Conservation (phyloP, 92 coral and sea anemone species). For the Hydrozoanthus gracilis region DNA sequence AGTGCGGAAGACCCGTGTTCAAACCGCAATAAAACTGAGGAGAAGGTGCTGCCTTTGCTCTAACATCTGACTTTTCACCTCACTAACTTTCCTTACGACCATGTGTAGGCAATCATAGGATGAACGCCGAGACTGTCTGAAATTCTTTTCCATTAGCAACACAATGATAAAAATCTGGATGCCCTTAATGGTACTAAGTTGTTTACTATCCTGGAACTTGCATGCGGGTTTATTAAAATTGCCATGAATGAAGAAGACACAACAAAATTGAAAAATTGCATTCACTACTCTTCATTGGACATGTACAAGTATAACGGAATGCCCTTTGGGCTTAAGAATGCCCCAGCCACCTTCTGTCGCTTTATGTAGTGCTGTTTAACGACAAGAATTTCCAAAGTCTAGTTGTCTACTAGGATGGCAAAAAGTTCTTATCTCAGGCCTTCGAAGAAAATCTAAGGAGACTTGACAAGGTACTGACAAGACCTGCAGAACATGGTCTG, state of each 20-base stretch:
- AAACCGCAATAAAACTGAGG: too few species aligned
- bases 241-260: slow-evolving; percentile 2
- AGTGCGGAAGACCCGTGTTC: too few species aligned
- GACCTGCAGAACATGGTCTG: background rate
- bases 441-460: slow-evolving; percentile 28
- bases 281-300: background rate
- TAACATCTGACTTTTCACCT: too few species aligned
- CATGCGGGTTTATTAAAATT: slow-evolving; percentile 28
- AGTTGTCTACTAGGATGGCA: background rate
- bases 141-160: too few species aligned
- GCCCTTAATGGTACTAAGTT: slow-evolving; percentile 46
- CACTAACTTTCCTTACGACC: too few species aligned
- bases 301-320: background rate
- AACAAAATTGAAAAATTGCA: background rate
- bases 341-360: background rate
- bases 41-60: too few species aligned
- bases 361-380: slow-evolving; percentile 34
- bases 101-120: too few species aligned
- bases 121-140: too few species aligned
- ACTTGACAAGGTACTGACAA: background rate
- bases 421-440: slow-evolving; percentile 7
- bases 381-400: slow-evolving; percentile 16
- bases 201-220: slow-evolving; percentile 39
- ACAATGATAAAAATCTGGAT: slow-evolving; percentile 49
- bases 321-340: background rate